These are phyloP conservation scores for Isaurus tuberculatus DNA, from an alignment of 92 coral and sea anemone genomes.

Conservation along the genomic window DNA sequence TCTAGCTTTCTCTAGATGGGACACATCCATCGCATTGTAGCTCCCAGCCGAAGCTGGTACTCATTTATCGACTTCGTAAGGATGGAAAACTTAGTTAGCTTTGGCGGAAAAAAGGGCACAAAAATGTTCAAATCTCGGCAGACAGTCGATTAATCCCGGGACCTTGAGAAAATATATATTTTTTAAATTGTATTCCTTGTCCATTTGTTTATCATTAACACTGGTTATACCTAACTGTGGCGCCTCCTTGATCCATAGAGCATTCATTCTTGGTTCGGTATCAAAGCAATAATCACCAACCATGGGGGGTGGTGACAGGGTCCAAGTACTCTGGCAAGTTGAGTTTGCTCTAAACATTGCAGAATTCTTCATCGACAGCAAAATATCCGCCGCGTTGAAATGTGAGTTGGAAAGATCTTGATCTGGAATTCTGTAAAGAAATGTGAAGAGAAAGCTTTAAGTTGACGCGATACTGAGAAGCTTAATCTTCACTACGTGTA, in stretches of 20 bases:
- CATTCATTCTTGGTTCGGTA: neutral
- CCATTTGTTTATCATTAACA: no score
- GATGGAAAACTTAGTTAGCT: no score
- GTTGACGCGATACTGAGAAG: neutral
- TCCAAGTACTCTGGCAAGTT: slow-evolving; percentile 20
- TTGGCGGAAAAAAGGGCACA: no score
- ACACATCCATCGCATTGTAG: no score
- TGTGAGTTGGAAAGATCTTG: slow-evolving; percentile 18
- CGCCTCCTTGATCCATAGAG: neutral
- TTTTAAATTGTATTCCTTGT: no score
- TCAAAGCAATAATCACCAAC: neutral
- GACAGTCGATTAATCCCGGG: no score
- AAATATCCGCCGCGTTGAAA: slow-evolving; percentile 21
- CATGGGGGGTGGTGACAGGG: slow-evolving; percentile 22
- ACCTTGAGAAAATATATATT: no score
- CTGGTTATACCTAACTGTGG: neutral
- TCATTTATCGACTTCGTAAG: no score
- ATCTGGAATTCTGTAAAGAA: slow-evolving; percentile 5
- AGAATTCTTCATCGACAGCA: slow-evolving; percentile 36
- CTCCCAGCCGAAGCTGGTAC: no score
- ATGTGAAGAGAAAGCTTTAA: neutral
- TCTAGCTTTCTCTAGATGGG: no score
- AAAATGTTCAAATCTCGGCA: no score
- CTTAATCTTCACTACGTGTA: no score
- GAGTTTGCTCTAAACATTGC: slow-evolving; percentile 26